These are phyloP conservation scores for Capricornis sumatraensis DNA, from an alignment of 2,113 vertebrate genomes.

Conservation along the genomic window DNA sequence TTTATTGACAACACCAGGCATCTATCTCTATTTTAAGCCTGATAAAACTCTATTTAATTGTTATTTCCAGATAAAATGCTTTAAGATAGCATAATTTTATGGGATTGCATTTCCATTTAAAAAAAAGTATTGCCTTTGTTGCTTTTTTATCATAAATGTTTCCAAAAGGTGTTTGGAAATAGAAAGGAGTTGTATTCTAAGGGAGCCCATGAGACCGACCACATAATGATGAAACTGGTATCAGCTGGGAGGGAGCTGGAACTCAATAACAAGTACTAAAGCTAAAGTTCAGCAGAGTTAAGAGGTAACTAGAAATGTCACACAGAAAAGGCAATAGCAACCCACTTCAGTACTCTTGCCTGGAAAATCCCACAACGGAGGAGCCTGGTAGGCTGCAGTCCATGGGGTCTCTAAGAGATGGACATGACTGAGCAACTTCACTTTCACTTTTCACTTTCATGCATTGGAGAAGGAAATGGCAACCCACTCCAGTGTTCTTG, in stretches of 20 bases:
- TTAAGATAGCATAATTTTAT: background rate
- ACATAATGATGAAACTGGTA: background rate
- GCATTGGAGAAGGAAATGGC: too few species aligned
- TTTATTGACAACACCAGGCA: background rate
- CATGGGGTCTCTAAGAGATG: too few species aligned
- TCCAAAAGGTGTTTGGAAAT: background rate
- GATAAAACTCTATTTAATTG: slow-evolving; percentile 30
- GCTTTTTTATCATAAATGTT: background rate
- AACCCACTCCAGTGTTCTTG: too few species aligned
- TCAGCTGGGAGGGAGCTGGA: background rate
- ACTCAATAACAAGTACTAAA: background rate
- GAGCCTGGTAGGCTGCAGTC: too few species aligned
- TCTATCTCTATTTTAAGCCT: background rate
- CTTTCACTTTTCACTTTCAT: too few species aligned
- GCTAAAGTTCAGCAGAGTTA: background rate
- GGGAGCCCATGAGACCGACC: background rate
- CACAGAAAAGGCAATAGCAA: too few species aligned
- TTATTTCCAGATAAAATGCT: slow-evolving; percentile 1
- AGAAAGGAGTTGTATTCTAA: background rate
- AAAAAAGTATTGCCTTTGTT: background rate
- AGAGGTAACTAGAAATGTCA: background rate
- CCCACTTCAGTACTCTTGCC: too few species aligned
- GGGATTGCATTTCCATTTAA: background rate
- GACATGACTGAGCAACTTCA: too few species aligned
- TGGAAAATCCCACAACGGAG: too few species aligned